phyloP scores from a whole-genome alignment of 2,797 vertebrate genomes.

The Nasua narica region DNA sequence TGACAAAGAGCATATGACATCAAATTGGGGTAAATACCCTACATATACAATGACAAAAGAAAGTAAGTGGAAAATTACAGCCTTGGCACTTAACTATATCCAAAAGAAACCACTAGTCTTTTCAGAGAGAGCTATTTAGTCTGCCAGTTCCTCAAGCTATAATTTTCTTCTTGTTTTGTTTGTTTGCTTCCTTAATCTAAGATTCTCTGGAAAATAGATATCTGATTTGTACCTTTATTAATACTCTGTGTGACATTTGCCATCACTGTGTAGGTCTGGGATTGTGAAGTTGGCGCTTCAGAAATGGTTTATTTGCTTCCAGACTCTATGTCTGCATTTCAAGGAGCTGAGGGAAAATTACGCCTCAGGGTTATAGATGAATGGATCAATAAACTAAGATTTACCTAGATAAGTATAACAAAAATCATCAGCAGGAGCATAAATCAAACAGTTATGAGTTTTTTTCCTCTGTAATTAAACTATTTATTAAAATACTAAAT shows the following conservation, averaged over 20 bases:
- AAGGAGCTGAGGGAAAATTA: conserved; percentile 24
- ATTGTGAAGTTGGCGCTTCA: conserved; percentile 13
- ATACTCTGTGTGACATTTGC: conserved; percentile 16
- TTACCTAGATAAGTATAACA: neutral
- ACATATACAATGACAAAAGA: conserved; percentile 48
- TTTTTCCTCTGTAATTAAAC: neutral
- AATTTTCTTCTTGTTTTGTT: conserved; percentile 67
- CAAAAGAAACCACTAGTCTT: conserved; percentile 57
- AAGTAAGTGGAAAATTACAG: conserved; percentile 73
- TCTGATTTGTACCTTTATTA: conserved; percentile 12
- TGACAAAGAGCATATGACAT: conserved; percentile 63
- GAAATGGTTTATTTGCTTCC: neutral
- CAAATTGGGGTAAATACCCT: conserved; percentile 58
- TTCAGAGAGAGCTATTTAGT: conserved; percentile 64
- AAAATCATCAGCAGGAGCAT: neutral
- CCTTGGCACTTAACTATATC: conserved; percentile 55
- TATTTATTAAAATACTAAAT: conserved; percentile 29
- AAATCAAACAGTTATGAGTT: neutral
- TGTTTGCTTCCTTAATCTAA: conserved; percentile 58
- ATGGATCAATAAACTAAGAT: conserved; percentile 2
- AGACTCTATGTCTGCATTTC: neutral
- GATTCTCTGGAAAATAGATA: conserved; percentile 33
- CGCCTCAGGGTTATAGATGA: neutral
- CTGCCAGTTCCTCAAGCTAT: conserved; percentile 37
- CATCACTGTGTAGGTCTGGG: neutral